Evolutionary conservation across 1,140 invertebrate species (phyloP).

Genomic region (Temnothorax nylanderi): DNA sequence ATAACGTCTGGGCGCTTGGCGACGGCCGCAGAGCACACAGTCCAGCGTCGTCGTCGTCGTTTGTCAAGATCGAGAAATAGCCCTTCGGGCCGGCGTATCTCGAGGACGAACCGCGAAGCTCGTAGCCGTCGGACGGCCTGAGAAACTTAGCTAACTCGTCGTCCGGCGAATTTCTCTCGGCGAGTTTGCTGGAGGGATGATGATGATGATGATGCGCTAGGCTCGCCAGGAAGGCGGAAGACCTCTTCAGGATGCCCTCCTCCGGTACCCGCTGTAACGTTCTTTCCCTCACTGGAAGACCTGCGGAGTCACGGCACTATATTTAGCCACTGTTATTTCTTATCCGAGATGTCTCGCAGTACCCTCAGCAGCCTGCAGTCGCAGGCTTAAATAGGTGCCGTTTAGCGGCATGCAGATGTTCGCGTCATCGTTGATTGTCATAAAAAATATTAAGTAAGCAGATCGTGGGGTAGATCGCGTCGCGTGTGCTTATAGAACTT

Average conservation of each 20-base stretch:
- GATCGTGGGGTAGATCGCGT: not conserved
- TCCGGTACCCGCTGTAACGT: constrained; percentile 44
- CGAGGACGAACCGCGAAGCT: not conserved
- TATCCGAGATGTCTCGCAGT: not conserved
- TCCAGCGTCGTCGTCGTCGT: not conserved
- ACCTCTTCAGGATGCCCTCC: constrained; percentile 75
- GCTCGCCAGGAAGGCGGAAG: constrained; percentile 75
- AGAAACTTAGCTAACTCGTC: not conserved
- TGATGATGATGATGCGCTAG: constrained; percentile 60
- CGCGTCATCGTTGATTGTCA: not conserved
- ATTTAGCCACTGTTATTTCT: constrained; percentile 42
- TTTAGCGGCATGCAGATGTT: constrained; percentile 2
- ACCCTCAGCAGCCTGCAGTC: not conserved
- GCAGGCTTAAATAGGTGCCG: constrained; percentile 42
- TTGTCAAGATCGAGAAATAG: constrained; percentile 44
- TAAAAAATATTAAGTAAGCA: not conserved
- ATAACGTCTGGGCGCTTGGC: constrained; percentile 66
- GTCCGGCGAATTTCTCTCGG: constrained; percentile 14
- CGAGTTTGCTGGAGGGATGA: constrained; percentile 45
- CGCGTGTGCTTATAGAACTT: not conserved
- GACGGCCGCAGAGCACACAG: constrained; percentile 58
- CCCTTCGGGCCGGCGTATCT: constrained; percentile 14
- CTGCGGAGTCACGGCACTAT: constrained; percentile 45
- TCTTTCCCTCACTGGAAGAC: constrained; percentile 34
- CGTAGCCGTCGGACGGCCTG: constrained; percentile 5